phyloP scores from a whole-genome alignment of 2,888 invertebrate species.

The Ectobius pallidus region DNA sequence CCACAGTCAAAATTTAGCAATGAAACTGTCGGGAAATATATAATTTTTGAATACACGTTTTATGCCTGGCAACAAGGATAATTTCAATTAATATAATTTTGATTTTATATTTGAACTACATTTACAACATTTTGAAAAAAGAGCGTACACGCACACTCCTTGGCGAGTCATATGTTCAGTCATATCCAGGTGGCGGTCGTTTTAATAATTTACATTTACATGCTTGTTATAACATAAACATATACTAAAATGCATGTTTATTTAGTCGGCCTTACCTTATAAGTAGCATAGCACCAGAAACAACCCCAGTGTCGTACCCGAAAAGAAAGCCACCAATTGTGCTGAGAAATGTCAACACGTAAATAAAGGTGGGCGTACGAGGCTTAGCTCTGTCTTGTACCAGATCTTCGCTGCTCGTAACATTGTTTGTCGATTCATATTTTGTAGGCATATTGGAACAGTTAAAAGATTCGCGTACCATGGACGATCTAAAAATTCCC shows the following conservation, averaged over 20 bases:
- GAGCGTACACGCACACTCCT: too few species aligned
- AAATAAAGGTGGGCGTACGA: constrained; percentile 35
- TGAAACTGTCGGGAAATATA: too few species aligned
- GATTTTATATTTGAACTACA: too few species aligned
- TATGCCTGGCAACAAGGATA: too few species aligned
- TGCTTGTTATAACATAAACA: too few species aligned
- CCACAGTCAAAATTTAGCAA: too few species aligned
- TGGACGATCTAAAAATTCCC: neutral
- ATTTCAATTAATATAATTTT: too few species aligned
- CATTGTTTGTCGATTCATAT: constrained; percentile 35
- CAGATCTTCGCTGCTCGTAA: constrained; percentile 21
- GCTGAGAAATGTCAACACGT: constrained; percentile 52
- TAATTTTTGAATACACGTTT: too few species aligned
- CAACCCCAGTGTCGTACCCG: constrained; percentile 65
- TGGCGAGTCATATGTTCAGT: too few species aligned
- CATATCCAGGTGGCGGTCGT: neutral
- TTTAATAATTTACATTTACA: neutral
- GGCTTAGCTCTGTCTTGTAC: neutral
- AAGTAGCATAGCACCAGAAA: constrained; percentile 59
- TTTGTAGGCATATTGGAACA: constrained; percentile 35
- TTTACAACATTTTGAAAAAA: too few species aligned
- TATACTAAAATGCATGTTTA: too few species aligned
- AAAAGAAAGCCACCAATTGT: constrained; percentile 61
- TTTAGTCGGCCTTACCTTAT: constrained; percentile 47
- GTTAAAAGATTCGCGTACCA: too few species aligned